Evolutionary conservation across 2,888 invertebrate species (phyloP).

Genomic region (Kuschelorhynchus macadamiae): DNA sequence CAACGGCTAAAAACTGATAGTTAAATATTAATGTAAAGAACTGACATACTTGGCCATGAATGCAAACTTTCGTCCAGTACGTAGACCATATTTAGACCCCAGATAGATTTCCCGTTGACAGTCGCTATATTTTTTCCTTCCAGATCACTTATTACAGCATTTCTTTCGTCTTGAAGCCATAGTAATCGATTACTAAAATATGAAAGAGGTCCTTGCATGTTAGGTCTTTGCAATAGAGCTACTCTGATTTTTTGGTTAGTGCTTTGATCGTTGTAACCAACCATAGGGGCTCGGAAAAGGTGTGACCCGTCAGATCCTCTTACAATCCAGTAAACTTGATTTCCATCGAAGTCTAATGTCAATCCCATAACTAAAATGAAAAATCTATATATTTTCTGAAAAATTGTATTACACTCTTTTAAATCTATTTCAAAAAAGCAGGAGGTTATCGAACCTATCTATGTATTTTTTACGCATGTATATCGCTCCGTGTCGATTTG

Average conservation of each 20-base stretch:
- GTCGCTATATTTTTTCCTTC: conserved; percentile 81
- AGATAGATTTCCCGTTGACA: conserved; percentile 76
- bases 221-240: conserved; percentile 70
- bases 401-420: too few species aligned
- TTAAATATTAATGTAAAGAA: too few species aligned
- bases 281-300: conserved; percentile 79
- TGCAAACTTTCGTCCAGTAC: conserved; percentile 78
- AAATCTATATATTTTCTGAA: conserved; percentile 1
- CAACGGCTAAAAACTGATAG: too few species aligned
- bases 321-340: conserved; percentile 88
- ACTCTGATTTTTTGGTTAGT: conserved; percentile 55
- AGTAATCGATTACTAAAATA: conserved; percentile 87
- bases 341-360: conserved; percentile 83
- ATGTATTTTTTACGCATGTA: too few species aligned
- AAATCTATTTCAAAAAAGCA: too few species aligned
- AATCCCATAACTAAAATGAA: conserved; percentile 81
- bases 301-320: conserved; percentile 83
- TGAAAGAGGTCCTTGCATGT: conserved; percentile 80
- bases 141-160: conserved; percentile 83
- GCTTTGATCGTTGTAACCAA: conserved; percentile 61
- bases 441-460: too few species aligned
- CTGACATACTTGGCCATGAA: conserved; percentile 54
- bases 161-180: conserved; percentile 84
- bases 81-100: conserved; percentile 78
- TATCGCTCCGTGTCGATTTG: too few species aligned